Evolutionary conservation across 2,888 invertebrate species (phyloP).

Genomic region (Steinernema carpocapsae): DNA sequence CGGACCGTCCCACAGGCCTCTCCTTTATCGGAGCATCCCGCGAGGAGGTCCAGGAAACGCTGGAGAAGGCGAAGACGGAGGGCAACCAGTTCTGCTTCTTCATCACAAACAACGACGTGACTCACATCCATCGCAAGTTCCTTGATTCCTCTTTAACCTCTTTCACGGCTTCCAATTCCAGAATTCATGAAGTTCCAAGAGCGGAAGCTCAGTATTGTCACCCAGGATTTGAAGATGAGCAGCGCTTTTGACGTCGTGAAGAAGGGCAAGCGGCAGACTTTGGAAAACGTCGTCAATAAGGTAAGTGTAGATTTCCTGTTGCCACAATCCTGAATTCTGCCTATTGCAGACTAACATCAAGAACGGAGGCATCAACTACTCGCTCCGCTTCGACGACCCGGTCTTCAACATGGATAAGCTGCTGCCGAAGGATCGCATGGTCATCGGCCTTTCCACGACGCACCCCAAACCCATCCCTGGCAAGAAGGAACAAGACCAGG

Average conservation of each 20-base stretch:
- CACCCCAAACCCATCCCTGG: constrained; percentile 40
- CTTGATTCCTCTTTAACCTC: neutral
- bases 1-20: constrained; percentile 14
- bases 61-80: constrained; percentile 33
- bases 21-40: neutral
- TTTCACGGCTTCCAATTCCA: constrained; percentile 23
- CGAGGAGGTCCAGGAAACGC: constrained; percentile 14
- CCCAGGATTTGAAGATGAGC: constrained; percentile 50
- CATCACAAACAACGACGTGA: constrained; percentile 41
- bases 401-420: constrained; percentile 5
- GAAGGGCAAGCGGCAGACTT: constrained; percentile 40
- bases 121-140: constrained; percentile 40
- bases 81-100: constrained; percentile 41
- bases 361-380: constrained; percentile 57
- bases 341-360: constrained; percentile 46
- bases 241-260: constrained; percentile 35
- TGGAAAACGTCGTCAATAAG: constrained; percentile 53
- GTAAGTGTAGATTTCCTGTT: neutral
- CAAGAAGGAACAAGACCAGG: too few relatives aligned
- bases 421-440: constrained; percentile 39
- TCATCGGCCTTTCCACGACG: constrained; percentile 47
- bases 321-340: neutral
- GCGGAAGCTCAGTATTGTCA: constrained; percentile 37
- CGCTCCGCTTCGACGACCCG: constrained; percentile 34
- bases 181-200: constrained; percentile 40